Evolutionary conservation across 1,140 invertebrate genomes (phyloP), one percentile per base, ranked within the genome.

Genomic region (Anastrepha ludens): DNA sequence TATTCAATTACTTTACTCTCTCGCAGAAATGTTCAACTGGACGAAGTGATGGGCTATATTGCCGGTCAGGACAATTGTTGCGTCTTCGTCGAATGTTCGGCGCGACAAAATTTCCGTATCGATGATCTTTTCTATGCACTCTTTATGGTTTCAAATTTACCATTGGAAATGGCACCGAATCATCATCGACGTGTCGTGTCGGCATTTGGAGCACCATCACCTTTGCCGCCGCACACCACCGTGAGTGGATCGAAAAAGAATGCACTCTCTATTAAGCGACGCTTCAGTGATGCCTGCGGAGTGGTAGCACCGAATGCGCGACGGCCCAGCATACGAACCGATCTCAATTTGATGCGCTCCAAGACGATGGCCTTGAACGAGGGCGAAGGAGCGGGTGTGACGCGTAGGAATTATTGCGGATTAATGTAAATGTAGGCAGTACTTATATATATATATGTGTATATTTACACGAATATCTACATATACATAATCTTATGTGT

Each of bases 91-190:
- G 97, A 98, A 91, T 96, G 96, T 47, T 97, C 97, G 50, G 97
- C 97, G 1, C 97, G 97, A 91, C 95, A 96, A 90, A 97, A 97
- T 91, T 94, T 95, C 87, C 95, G 96, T 90, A 96, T 97, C 86
- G 97, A 97, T 89, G 97, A 97, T 89, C 94, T 97, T 4, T 98
- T 97, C 93, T 96, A 97, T 91, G 96, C 97, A 88, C 94, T 98
- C 5, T 98, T 98, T 92, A 94, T 96, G 64, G 95, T 97, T 11
- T 96, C 97, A 9, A 96, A 97, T 90, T 93, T 98, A 86, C 97
- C 97, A 2, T 92, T 96, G 90, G 97, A 98, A 94, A 98, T 98
- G 97, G 97, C 97, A n/a, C 97, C 97, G 0, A 97, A 97, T 90
- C 96, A 97, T 90, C 97, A 98, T 92, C 96, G 96, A 89, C 94